phyloP scores from a whole-genome alignment of 1,140 invertebrate genomes.

The Potamilus streckersoni region DNA sequence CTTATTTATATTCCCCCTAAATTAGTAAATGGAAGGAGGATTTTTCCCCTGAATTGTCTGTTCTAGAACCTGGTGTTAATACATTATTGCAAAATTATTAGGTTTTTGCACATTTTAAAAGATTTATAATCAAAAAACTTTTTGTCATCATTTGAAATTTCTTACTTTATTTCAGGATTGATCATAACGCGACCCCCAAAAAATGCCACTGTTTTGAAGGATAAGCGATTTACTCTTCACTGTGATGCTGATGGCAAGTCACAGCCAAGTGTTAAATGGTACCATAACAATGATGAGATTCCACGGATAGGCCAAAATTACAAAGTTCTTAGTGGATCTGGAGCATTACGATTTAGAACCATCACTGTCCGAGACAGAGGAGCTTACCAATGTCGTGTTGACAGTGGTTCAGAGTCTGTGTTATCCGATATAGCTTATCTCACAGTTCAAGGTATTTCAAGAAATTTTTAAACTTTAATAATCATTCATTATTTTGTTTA shows the following conservation, averaged over 20 bases:
- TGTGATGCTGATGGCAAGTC: slow-evolving; percentile 58
- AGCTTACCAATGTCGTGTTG: slow-evolving; percentile 33
- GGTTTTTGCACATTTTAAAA: too few relatives aligned
- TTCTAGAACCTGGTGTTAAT: too few relatives aligned
- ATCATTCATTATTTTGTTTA: neutral
- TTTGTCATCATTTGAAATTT: neutral
- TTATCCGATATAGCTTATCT: slow-evolving; percentile 33
- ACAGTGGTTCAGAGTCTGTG: slow-evolving; percentile 25
- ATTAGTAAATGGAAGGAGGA: too few relatives aligned
- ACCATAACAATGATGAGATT: slow-evolving; percentile 35
- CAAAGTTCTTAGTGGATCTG: slow-evolving; percentile 28
- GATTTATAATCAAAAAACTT: neutral
- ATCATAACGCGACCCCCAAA: slow-evolving; percentile 36
- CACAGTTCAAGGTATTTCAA: slow-evolving; percentile 35
- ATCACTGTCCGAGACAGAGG: slow-evolving; percentile 38
- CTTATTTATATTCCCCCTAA: too few relatives aligned
- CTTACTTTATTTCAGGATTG: slow-evolving; percentile 29
- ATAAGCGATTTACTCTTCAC: slow-evolving; percentile 30
- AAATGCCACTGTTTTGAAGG: slow-evolving; percentile 37
- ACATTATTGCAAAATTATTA: too few relatives aligned
- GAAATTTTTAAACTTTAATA: neutral
- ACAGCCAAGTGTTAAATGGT: slow-evolving; percentile 60
- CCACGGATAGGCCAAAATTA: slow-evolving; percentile 25
- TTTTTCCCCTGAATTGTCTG: too few relatives aligned
- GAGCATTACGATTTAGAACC: slow-evolving; percentile 31